Percentiles rank a stretch among this genome's conserved stretches.
These are phyloP conservation scores for Catamblyrhynchus diadema DNA, from an alignment of 2,797 vertebrate species.

Conservation along the genomic window DNA sequence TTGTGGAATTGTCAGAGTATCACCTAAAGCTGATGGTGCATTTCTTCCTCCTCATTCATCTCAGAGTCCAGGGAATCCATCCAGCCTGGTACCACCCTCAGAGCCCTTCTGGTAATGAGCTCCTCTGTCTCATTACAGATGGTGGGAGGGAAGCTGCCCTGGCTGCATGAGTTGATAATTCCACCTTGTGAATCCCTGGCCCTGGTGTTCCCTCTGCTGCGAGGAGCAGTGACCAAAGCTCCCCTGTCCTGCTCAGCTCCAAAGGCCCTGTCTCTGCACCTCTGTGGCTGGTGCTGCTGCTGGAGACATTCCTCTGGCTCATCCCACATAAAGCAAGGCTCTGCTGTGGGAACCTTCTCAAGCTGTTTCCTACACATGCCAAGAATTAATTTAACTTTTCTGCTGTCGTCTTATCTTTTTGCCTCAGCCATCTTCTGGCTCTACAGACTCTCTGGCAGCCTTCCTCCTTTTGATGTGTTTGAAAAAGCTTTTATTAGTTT, in stretches of 20 bases:
- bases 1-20: background rate
- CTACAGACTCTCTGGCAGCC: constrained; percentile 22
- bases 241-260: background rate
- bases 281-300: background rate
- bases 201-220: rapidly evolving
- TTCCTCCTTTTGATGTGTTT: constrained; percentile 49
- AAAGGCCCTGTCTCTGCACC: background rate
- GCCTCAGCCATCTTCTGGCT: constrained; percentile 35
- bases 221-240: background rate
- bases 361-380: background rate
- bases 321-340: background rate
- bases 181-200: background rate
- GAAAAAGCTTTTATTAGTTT: constrained; percentile 58
- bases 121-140: background rate
- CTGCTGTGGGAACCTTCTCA: constrained; percentile 23
- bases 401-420: constrained; percentile 45
- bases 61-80: background rate
- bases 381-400: constrained; percentile 50
- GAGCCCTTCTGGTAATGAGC: background rate
- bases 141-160: background rate
- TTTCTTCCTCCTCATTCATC: background rate
- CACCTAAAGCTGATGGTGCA: background rate
- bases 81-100: background rate
- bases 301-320: constrained; percentile 17
- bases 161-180: background rate